Conservation (phyloP, 2,797 vertebrate genomes). For the Sarcoramphus papa region DNA sequence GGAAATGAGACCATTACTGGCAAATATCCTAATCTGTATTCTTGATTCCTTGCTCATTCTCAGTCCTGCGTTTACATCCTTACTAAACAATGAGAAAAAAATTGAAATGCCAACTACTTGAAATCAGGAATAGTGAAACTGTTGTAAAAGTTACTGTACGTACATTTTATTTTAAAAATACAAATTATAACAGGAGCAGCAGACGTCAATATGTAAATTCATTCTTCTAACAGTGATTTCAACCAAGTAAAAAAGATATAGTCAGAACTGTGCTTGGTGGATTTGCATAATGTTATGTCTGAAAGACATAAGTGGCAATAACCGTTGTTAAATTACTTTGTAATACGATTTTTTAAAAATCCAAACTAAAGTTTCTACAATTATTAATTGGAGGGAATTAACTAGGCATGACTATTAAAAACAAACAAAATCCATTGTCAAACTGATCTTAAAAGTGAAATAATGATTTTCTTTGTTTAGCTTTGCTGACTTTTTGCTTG, state of each 20-base stretch:
- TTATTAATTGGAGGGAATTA: neutral
- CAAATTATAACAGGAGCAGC: neutral
- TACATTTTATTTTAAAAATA: neutral
- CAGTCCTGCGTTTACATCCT: neutral
- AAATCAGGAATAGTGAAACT: neutral
- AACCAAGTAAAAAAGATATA: neutral
- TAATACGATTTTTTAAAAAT: neutral
- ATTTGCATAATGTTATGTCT: neutral
- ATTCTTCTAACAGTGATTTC: neutral
- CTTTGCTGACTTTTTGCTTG: neutral
- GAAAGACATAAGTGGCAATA: neutral
- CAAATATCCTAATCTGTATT: neutral
- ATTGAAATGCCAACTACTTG: neutral
- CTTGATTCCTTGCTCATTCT: neutral
- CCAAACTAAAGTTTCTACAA: neutral
- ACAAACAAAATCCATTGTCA: neutral
- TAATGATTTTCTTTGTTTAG: neutral
- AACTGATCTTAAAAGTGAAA: neutral
- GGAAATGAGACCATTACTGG: neutral
- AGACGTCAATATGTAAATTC: neutral
- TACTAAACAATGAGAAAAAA: neutral
- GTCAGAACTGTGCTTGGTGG: neutral
- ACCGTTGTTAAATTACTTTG: neutral
- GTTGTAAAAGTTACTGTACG: neutral
- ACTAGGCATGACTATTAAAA: neutral